These are phyloP conservation scores for Petrocephalus microphthalmus DNA, from an alignment of 2,113 vertebrate species.

Conservation along the genomic window DNA sequence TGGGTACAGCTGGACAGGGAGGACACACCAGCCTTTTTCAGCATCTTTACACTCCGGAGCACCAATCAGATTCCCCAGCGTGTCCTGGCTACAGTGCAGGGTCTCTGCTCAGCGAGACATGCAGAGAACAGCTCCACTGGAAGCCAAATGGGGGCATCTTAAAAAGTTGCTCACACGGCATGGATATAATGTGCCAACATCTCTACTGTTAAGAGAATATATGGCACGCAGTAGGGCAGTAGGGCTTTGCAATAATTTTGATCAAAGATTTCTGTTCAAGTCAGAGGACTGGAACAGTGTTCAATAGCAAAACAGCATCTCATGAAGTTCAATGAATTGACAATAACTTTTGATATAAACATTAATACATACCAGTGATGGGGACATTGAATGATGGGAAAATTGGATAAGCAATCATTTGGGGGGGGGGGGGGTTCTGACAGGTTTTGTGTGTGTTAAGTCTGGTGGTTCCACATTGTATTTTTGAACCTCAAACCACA, in stretches of 20 bases:
- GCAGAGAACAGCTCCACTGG: neutral
- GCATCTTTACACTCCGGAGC: neutral
- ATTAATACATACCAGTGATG: neutral
- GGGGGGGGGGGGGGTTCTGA: too few species aligned
- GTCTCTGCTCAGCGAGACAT: neutral
- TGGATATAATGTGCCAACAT: neutral
- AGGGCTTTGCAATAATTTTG: neutral
- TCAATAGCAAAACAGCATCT: neutral
- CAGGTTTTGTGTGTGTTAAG: neutral
- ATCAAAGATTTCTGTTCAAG: neutral
- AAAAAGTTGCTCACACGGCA: neutral
- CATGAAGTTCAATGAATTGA: neutral
- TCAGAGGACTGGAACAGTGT: neutral
- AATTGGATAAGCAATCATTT: too few species aligned
- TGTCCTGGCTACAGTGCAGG: neutral
- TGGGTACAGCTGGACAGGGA: neutral
- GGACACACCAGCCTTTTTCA: neutral
- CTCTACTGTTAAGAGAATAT: neutral
- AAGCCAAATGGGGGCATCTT: neutral
- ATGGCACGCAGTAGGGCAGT: neutral
- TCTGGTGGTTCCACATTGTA: neutral
- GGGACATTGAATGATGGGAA: neutral
- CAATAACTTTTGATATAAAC: neutral
- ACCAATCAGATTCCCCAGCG: neutral
- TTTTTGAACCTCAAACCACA: neutral